Evolutionary conservation across 2,888 invertebrate genomes (phyloP).

Genomic region (Erynnis tages): DNA sequence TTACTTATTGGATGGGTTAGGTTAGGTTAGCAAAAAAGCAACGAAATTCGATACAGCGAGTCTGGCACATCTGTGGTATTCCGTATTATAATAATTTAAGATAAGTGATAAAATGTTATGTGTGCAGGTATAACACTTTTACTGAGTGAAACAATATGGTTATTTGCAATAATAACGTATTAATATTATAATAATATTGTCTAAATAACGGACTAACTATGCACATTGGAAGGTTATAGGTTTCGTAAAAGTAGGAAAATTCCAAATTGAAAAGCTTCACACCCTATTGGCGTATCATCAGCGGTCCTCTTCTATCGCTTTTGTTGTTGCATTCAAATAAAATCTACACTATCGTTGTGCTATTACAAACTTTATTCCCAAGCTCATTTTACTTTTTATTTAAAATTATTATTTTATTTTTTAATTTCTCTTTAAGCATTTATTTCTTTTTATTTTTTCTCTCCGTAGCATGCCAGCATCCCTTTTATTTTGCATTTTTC

Average conservation of each 20-base stretch:
- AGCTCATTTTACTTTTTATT: slow-evolving; percentile 5
- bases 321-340: slow-evolving; percentile 33
- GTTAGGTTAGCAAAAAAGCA: too few species aligned
- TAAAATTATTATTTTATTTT: slow-evolving; percentile 35
- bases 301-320: slow-evolving; percentile 34
- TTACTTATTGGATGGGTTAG: too few species aligned
- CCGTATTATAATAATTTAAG: too few species aligned
- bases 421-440: slow-evolving; percentile 3
- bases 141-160: not conserved
- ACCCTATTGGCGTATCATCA: slow-evolving; percentile 18
- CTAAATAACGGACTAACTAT: slow-evolving; percentile 20
- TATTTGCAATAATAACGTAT: not conserved
- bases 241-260: slow-evolving; percentile 6
- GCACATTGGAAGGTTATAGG: slow-evolving; percentile 11
- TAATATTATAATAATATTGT: slow-evolving; percentile 8
- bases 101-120: too few species aligned
- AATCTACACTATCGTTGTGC: slow-evolving; percentile 10
- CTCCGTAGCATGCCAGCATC: slow-evolving; percentile 72
- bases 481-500: slow-evolving; percentile 70
- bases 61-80: too few species aligned
- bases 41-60: too few species aligned
- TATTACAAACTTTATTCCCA: slow-evolving; percentile 11
- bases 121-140: not conserved
- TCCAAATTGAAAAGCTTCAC: slow-evolving; percentile 20
- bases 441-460: slow-evolving; percentile 47